These are phyloP conservation scores for Phycodurus eques DNA, from an alignment of 2,113 vertebrate genomes.

Conservation along the genomic window DNA sequence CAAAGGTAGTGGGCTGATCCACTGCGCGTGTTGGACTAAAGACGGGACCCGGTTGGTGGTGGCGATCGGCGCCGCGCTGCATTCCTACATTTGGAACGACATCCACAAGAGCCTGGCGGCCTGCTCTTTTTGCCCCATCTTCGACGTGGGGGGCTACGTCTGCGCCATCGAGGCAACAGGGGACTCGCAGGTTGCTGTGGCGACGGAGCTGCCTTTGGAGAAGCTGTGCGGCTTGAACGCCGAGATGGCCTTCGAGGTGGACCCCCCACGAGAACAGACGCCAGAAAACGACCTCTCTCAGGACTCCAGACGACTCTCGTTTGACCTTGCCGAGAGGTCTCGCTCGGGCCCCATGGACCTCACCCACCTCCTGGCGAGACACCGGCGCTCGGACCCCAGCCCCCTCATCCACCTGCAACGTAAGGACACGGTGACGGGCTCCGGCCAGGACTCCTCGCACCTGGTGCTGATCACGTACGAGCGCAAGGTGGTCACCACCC, in stretches of 20 bases:
- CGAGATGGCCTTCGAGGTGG: slow-evolving; percentile 76
- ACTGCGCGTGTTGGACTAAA: slow-evolving; percentile 92
- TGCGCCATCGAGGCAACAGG: slow-evolving; percentile 80
- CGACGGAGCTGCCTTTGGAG: slow-evolving; percentile 90
- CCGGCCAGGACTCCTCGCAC: slow-evolving; percentile 88
- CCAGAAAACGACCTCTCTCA: slow-evolving; percentile 60
- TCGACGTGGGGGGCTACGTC: slow-evolving; percentile 83
- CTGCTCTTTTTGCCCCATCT: slow-evolving; percentile 83
- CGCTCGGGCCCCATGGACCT: slow-evolving; percentile 80
- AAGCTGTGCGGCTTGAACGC: slow-evolving; percentile 87
- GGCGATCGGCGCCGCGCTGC: slow-evolving; percentile 83
- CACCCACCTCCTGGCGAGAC: slow-evolving; percentile 79
- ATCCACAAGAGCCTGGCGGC: slow-evolving; percentile 80
- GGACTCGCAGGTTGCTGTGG: slow-evolving; percentile 79
- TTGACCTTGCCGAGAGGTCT: slow-evolving; percentile 69
- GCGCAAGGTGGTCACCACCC: slow-evolving; percentile 80
- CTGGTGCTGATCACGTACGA: slow-evolving; percentile 89
- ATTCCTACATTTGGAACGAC: slow-evolving; percentile 90
- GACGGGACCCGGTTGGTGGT: slow-evolving; percentile 88
- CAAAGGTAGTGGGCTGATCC: slow-evolving; percentile 77
- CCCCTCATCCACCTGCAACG: slow-evolving; percentile 81
- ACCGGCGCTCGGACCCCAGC: slow-evolving; percentile 75
- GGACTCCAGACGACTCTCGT: slow-evolving; percentile 64
- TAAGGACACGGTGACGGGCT: slow-evolving; percentile 81
- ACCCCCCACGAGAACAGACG: slow-evolving; percentile 56